Evolutionary conservation across 2,797 vertebrate species (phyloP).

Genomic region (Anabas testudineus): DNA sequence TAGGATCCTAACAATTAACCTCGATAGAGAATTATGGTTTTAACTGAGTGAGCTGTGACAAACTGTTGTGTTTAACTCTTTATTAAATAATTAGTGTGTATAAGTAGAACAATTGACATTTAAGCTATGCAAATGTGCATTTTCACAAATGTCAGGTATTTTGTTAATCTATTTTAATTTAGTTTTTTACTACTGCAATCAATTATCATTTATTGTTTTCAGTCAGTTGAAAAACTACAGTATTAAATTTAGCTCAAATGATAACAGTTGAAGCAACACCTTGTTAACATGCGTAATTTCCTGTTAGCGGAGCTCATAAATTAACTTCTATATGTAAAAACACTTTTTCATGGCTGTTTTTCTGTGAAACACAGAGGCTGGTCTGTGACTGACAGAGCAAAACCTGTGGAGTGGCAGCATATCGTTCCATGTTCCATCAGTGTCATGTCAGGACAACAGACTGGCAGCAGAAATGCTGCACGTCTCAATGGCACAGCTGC

Average conservation of each 20-base stretch:
- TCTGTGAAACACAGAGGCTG: conserved; percentile 42
- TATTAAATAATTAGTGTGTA: neutral
- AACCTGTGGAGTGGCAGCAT: conserved; percentile 31
- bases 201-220: too few species aligned
- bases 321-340: conserved; percentile 25
- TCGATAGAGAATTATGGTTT: conserved; percentile 2
- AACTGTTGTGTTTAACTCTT: neutral
- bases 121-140: neutral
- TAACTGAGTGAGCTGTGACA: neutral
- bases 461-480: conserved; percentile 36
- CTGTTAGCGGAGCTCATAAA: conserved; percentile 6
- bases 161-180: too few species aligned
- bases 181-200: too few species aligned
- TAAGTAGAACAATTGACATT: neutral
- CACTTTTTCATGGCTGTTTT: conserved; percentile 37
- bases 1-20: conserved; percentile 22
- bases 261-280: neutral
- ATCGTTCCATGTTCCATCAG: conserved; percentile 26
- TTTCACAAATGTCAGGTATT: neutral
- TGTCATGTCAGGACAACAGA: conserved; percentile 37
- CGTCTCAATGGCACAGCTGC: conserved; percentile 49
- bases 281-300: conserved; percentile 13
- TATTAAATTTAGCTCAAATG: too few species aligned
- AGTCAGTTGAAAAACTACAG: too few species aligned
- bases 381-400: conserved; percentile 38